Conservation (phyloP, 2,113 vertebrate species). For the Myanophis thanlyinensis region DNA sequence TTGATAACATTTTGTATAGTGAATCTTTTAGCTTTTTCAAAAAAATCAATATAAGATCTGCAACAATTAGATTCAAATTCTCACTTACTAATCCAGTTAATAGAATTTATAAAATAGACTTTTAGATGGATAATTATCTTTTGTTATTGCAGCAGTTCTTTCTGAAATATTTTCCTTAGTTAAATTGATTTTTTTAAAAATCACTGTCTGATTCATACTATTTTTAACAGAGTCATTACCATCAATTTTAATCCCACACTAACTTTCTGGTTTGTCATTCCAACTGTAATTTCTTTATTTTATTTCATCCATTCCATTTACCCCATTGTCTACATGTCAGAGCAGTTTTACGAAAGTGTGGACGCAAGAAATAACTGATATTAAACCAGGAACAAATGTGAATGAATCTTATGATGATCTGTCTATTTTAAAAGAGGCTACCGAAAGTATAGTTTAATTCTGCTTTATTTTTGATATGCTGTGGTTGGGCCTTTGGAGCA, state of each 20-base stretch:
- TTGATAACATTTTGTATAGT: neutral
- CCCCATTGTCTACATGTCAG: neutral
- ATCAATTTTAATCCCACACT: neutral
- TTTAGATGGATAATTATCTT: neutral
- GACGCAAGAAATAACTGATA: neutral
- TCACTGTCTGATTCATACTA: neutral
- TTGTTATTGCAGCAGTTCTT: neutral
- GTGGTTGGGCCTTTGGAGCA: neutral
- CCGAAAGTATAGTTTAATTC: neutral
- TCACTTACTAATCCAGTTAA: neutral
- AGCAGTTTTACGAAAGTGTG: neutral
- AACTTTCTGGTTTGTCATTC: neutral
- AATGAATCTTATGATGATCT: neutral
- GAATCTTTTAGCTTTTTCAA: neutral
- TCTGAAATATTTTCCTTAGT: neutral
- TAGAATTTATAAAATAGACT: neutral
- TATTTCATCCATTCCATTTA: neutral
- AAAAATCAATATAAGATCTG: neutral
- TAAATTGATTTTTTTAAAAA: neutral
- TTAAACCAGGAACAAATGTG: neutral
- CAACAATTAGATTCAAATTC: neutral
- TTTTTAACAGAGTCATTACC: neutral
- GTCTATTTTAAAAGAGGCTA: neutral
- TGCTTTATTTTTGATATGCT: neutral
- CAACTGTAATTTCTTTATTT: neutral